A percentile compares a stretch with the other conserved stretches of the same genome.
These are phyloP conservation scores for Nanger granti DNA, from an alignment of 2,113 vertebrate species.

Conservation along the genomic window DNA sequence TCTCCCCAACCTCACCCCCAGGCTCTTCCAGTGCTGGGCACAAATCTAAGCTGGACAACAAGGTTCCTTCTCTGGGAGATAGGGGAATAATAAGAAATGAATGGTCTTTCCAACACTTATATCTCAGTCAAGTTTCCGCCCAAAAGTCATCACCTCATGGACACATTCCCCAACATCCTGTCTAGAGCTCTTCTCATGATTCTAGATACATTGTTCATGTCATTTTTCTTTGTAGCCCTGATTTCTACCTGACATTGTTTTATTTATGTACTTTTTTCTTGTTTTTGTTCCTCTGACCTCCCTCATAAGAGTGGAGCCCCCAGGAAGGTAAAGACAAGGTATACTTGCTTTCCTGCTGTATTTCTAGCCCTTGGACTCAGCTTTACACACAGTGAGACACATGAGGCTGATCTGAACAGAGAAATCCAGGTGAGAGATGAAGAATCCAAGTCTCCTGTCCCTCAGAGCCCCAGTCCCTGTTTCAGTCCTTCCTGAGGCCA, in stretches of 20 bases:
- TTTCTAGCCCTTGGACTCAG: background rate
- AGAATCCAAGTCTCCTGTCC: background rate
- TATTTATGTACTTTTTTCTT: background rate
- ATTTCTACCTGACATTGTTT: background rate
- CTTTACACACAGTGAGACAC: background rate
- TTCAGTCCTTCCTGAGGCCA: background rate
- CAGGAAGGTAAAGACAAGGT: background rate
- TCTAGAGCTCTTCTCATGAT: background rate
- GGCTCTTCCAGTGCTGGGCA: background rate
- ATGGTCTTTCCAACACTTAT: background rate
- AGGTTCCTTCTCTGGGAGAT: background rate
- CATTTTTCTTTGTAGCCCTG: background rate
- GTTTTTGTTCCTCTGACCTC: background rate
- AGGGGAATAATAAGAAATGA: background rate
- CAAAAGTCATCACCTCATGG: background rate
- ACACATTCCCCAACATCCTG: background rate
- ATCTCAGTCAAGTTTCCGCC: background rate
- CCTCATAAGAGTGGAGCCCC: background rate
- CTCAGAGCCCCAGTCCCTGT: background rate
- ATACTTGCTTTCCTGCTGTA: background rate
- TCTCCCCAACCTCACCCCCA: background rate
- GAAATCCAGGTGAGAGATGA: background rate
- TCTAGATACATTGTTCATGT: background rate
- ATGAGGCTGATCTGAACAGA: background rate
- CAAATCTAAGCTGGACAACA: background rate